Evolutionary conservation across 2,888 invertebrate species (phyloP).

Genomic region (Hetaerina titia): DNA sequence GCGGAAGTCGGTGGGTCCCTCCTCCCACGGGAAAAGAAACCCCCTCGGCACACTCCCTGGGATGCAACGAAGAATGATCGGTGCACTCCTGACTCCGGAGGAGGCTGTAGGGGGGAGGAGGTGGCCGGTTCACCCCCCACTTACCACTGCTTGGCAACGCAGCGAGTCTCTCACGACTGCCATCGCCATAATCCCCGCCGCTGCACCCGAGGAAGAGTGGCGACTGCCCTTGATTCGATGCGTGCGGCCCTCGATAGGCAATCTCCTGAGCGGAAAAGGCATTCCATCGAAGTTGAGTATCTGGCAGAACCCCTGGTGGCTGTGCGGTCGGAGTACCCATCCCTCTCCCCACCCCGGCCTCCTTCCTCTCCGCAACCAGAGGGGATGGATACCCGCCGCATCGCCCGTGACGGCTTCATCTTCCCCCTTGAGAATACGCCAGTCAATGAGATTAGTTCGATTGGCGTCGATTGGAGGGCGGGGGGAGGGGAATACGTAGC

Average conservation of each 20-base stretch:
- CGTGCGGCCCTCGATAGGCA: neutral
- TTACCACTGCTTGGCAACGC: neutral
- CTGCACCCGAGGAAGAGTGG: neutral
- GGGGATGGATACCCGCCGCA: neutral
- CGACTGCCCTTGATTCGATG: slow-evolving; percentile 5
- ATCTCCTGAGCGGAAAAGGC: neutral
- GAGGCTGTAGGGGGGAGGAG: too few species aligned
- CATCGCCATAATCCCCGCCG: neutral
- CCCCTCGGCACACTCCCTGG: neutral
- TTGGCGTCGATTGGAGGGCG: neutral
- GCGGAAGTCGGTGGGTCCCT: too few species aligned
- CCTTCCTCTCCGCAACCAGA: neutral
- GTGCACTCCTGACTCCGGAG: neutral
- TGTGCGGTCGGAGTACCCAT: neutral
- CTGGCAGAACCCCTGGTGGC: neutral
- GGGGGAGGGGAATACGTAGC: neutral
- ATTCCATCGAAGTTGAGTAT: slow-evolving; percentile 9
- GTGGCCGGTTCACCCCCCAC: too few species aligned
- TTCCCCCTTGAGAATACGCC: neutral
- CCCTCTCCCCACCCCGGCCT: neutral
- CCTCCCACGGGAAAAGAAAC: too few species aligned
- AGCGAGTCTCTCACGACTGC: neutral
- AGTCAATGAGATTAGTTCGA: slow-evolving; percentile 16
- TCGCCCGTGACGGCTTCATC: neutral
- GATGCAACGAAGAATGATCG: neutral